Evolutionary conservation across 2,888 invertebrate species (phyloP).

Genomic region (Macrophya alboannulata): DNA sequence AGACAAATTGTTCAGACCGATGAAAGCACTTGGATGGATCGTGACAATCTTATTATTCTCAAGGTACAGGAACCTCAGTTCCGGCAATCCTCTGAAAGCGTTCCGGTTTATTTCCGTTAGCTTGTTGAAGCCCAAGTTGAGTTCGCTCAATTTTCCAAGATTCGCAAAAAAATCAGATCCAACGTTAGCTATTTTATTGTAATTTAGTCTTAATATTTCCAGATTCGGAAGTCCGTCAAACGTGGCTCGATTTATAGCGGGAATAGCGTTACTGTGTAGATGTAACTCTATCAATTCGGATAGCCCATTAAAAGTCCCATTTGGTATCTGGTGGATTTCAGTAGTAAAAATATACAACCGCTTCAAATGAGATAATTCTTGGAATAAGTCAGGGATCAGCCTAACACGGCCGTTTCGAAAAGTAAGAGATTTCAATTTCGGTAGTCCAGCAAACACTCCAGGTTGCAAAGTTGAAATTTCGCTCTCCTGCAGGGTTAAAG

Average conservation of each 20-base stretch:
- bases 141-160: constrained; percentile 71
- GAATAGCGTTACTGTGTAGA: not conserved
- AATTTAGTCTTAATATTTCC: constrained; percentile 74
- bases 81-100: not conserved
- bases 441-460: no score
- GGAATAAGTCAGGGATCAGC: no score
- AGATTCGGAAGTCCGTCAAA: constrained; percentile 60
- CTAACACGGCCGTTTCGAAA: no score
- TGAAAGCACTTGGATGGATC: not conserved
- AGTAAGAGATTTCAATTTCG: no score
- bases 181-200: constrained; percentile 76
- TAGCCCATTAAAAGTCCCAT: constrained; percentile 18
- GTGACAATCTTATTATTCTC: not conserved
- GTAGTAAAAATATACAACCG: no score
- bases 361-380: no score
- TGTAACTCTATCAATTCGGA: not conserved
- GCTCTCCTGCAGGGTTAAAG: no score
- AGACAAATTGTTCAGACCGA: not conserved
- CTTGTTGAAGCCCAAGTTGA: constrained; percentile 78
- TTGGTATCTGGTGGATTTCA: not conserved
- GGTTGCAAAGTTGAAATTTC: no score
- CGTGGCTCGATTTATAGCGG: constrained; percentile 68
- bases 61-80: not conserved
- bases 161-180: constrained; percentile 75
- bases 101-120: constrained; percentile 71